Evolutionary conservation across 2,113 vertebrate genomes (phyloP).

Genomic region (Cnemophilus loriae): DNA sequence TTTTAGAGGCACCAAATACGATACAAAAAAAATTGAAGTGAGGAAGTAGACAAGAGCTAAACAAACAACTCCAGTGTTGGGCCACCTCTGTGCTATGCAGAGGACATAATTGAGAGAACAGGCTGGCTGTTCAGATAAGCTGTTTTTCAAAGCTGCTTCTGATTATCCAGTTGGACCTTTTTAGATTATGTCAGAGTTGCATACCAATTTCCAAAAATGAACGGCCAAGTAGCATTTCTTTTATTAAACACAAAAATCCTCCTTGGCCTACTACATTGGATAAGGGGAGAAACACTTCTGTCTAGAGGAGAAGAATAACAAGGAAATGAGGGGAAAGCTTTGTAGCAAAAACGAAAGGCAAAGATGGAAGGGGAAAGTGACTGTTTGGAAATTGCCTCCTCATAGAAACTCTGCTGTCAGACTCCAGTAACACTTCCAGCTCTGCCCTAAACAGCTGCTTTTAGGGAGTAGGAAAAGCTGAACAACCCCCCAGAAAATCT

Average conservation of each 20-base stretch:
- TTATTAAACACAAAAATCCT: not conserved
- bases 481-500: accelerated
- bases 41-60: not conserved
- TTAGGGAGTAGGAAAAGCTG: not conserved
- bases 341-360: not conserved
- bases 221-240: not conserved
- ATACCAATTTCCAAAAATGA: not conserved
- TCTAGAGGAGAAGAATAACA: not conserved
- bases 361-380: not conserved
- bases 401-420: not conserved
- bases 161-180: not conserved
- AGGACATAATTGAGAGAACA: not conserved
- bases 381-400: not conserved
- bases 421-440: not conserved
- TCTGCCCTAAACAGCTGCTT: not conserved
- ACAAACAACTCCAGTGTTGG: not conserved
- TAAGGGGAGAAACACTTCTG: not conserved
- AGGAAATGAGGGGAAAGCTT: not conserved
- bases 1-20: not conserved
- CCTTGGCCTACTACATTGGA: not conserved
- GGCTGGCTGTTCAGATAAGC: not conserved
- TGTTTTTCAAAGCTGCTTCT: not conserved
- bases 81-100: not conserved
- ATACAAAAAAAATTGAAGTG: not conserved
- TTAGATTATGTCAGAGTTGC: not conserved